Base-by-base conservation (phyloP, 37 sponge, comb jelly and placozoan genomes). In the Tethya wilhelma region DNA sequence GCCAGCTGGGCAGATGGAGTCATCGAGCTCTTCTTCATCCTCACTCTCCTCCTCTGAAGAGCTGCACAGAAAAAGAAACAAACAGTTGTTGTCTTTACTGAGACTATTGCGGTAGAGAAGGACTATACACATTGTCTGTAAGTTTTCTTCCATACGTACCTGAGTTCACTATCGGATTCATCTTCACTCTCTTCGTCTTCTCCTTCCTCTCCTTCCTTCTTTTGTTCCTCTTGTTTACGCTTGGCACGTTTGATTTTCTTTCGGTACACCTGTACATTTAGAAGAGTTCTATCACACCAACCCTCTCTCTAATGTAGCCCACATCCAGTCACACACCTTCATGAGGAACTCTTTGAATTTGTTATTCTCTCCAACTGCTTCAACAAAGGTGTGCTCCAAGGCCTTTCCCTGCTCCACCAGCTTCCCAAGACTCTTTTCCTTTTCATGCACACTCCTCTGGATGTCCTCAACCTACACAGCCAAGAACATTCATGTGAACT, bases 201-300 rank as follows among this genome's bases (percentile, higher is more conserved):
- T 20, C 83, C 81, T 9, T 69, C 83, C 37, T 91, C 92, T 11
- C 67, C 75, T 31, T 89, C 74, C n/a, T 67, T 68, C 23, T 42
- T 68, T 23, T 76, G 81, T n/a, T 76, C 88, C 56, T 80, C 74
- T 68, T 53, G 59, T 43, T 72, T 42, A 73, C 71, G 4, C 78
- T 92, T 94, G 7, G 79, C 84, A 29, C 97, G 69, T 56, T 98
- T 98, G 45, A 98, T 94, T 79, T 96, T 98, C 91, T 98, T 98
- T 74, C 93, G 87, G 83, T 91, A 96, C 32, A 98, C 90, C 79
- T 75, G 59, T 26, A 81, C 22, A 9, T 25, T 34, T 7, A 9
- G n/a, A n/a, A n/a, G n/a, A n/a, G n/a, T n/a, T n/a, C n/a, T n/a
- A 32, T 37, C 39, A 22, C 67, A n/a, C 67, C 39, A n/a, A 32